Percentiles rank a stretch among this genome's conserved stretches.
Conservation (phyloP, 2,113 vertebrate genomes). For the Dinomys branickii region DNA sequence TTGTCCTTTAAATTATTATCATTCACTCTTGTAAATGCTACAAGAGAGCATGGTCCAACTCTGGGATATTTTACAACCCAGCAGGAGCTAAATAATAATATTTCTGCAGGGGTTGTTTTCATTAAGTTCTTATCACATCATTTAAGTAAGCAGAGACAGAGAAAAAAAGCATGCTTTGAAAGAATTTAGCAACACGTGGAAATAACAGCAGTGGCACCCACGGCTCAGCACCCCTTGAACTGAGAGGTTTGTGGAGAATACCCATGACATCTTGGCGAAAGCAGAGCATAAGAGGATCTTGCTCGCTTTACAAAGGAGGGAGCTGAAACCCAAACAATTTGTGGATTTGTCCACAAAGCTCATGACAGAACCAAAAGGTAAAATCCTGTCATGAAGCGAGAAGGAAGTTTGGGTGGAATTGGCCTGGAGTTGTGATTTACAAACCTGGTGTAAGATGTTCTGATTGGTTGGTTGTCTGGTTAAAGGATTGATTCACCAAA, state of each 20-base stretch:
- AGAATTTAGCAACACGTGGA: not conserved
- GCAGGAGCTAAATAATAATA: conserved; percentile 25
- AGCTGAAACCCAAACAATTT: not conserved
- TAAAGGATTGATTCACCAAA: not conserved
- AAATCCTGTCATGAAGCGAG: not conserved
- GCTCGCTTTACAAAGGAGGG: not conserved
- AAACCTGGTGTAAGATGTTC: not conserved
- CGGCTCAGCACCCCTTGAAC: not conserved
- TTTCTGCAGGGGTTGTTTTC: conserved; percentile 19
- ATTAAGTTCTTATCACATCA: not conserved
- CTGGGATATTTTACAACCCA: conserved; percentile 5
- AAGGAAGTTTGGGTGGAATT: not conserved
- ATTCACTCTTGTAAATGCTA: conserved; percentile 64
- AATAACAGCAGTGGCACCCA: not conserved
- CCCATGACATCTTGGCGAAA: not conserved
- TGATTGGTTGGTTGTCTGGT: not conserved
- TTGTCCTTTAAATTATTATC: conserved; percentile 72
- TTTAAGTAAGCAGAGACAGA: not conserved
- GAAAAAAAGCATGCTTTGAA: not conserved
- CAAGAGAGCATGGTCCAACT: conserved; percentile 58
- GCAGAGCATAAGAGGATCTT: not conserved
- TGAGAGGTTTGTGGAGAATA: not conserved
- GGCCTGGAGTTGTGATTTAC: not conserved
- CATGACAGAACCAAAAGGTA: not conserved
- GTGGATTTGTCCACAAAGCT: not conserved